phyloP scores from a whole-genome alignment of 2,888 invertebrate genomes.

The Clunio marinus region DNA sequence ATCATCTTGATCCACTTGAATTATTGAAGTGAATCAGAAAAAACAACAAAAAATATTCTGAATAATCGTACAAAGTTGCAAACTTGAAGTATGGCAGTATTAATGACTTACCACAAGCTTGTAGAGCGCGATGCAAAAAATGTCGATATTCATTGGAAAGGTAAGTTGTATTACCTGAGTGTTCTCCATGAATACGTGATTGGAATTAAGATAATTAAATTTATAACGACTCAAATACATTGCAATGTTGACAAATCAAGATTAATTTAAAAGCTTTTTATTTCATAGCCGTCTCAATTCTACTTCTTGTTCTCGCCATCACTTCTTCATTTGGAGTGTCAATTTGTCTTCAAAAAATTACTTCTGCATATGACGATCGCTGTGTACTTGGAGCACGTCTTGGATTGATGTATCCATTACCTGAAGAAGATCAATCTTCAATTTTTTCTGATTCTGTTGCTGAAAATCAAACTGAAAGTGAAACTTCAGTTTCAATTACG shows the following conservation, averaged over 20 bases:
- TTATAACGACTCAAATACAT: too few relatives aligned
- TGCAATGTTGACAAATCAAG: too few relatives aligned
- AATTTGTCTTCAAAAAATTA: conserved; percentile 1
- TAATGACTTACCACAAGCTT: conserved; percentile 46
- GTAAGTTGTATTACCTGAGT: conserved; percentile 19
- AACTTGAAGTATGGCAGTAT: conserved; percentile 43
- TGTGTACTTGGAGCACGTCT: conserved; percentile 16
- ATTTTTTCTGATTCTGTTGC: not conserved
- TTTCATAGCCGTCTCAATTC: not conserved
- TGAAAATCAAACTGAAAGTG: not conserved
- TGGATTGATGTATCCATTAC: not conserved
- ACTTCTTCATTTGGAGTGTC: not conserved
- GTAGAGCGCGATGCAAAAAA: conserved; percentile 46
- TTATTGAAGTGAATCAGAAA: not conserved
- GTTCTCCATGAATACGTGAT: not conserved
- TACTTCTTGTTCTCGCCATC: not conserved
- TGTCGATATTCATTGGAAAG: conserved; percentile 40
- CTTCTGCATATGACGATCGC: not conserved
- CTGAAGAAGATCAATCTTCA: not conserved
- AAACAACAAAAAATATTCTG: not conserved
- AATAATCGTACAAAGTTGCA: not conserved
- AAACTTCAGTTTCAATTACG: too few relatives aligned
- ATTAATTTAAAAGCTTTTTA: too few relatives aligned
- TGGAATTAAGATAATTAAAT: not conserved
- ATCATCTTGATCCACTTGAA: not conserved